These are phyloP conservation scores for Pampus argenteus DNA, from an alignment of 2,797 vertebrate genomes.

Conservation along the genomic window DNA sequence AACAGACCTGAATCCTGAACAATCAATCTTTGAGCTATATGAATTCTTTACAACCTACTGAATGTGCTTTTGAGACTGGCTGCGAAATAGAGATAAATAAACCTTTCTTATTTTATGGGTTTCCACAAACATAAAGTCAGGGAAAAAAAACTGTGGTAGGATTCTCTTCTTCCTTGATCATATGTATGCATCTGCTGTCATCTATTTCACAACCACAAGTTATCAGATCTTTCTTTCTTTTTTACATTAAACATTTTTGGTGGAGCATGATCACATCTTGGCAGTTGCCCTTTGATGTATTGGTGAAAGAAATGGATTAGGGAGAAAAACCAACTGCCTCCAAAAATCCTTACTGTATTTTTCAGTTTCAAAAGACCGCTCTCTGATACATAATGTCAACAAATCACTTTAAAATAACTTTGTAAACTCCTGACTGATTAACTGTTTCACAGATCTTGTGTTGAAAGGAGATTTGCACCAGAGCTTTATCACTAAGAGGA, in stretches of 20 bases:
- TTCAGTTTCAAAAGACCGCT: background rate
- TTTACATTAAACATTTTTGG: background rate
- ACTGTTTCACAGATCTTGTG: conserved; percentile 16
- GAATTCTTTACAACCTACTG: background rate
- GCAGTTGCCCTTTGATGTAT: background rate
- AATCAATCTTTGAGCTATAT: background rate
- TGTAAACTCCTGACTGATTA: conserved; percentile 4
- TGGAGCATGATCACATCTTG: background rate
- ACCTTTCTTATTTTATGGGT: background rate
- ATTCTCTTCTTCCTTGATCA: background rate
- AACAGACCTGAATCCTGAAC: background rate
- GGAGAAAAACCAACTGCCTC: background rate
- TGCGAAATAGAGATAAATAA: background rate
- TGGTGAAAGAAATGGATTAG: background rate
- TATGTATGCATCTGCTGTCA: background rate
- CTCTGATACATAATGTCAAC: background rate
- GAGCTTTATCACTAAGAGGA: conserved; percentile 41
- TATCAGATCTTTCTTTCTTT: background rate
- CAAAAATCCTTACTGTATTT: conserved; percentile 1
- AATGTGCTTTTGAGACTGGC: background rate
- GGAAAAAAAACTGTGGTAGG: background rate
- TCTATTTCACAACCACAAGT: background rate
- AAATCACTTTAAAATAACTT: conserved; percentile 21
- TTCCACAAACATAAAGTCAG: conserved; percentile 11
- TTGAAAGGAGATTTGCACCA: conserved; percentile 14